Evolutionary conservation across 2,888 invertebrate species (phyloP), one percentile per base, ranked within the genome.

Genomic region (Eupithecia dodoneata): DNA sequence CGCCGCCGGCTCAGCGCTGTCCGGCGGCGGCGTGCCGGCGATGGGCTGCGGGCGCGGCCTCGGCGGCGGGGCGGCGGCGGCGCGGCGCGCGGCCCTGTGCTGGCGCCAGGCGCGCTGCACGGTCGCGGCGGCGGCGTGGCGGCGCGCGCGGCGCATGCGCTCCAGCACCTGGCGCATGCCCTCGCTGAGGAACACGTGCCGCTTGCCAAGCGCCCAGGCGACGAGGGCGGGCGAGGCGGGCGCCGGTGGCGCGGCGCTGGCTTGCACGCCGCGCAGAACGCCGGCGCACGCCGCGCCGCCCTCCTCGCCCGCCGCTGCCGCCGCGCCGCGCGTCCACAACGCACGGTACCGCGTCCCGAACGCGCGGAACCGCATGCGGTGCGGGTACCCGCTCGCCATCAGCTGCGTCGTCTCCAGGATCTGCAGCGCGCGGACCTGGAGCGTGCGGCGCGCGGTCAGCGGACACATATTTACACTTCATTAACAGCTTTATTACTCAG

Each of bases 381-480:
- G 99, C 45, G 99, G 99, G 92, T 98, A 98, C 10, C 99, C 99
- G 86, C 98, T 98, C 15, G 98, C 98, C 99, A 99, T 99, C 79
- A 99, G 94, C 91, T 99, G 98, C 30, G 99, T 98, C 66, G 99
- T 99, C 94, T 99, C 99, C 74, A 99, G 94, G n/a, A 99, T 97
- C 91, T 98, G 97, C 73, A 99, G 95, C 0, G 99, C 98, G 70
- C 99, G 96, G 80, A 99, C 97, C 95, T 93, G 87, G 1, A 79
- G 80, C 2, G 41, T n/a, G 52, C 52, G 45, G 65, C 13, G 63
- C 30, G 6, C 13, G 65, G 18, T 65, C 13, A 65, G 65, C 41
- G 44, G 1, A 30, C 30, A 30, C 30, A 30, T 30, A 30, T 30
- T 30, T 30, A 30, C 30, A 30, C 30, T 30, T 30, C n/a, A n/a